Evolutionary conservation across 2,113 vertebrate genomes (phyloP), one percentile per base, ranked within the genome.

Genomic region (Melanocharis versteri): DNA sequence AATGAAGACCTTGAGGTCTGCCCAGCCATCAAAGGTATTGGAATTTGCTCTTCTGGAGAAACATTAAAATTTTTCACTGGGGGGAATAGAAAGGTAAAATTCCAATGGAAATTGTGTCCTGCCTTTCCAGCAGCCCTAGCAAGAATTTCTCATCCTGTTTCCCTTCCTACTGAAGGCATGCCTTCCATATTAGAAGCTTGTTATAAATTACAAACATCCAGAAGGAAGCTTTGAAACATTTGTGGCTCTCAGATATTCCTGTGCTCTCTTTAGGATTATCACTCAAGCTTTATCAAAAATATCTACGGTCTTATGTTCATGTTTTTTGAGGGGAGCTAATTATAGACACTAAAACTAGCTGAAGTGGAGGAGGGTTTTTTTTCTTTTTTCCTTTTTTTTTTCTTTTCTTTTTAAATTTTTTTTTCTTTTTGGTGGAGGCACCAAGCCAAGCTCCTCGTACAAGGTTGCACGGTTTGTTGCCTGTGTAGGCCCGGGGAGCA

Each of bases 381-480:
- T 16, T 7, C 6, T 6, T 20, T 13, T 42, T 24, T 3, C 8
- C 5, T 10, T 15, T 23, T 61, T 33, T 27, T 8, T 30, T 33
- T 15, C 3, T 4, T 7, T 35, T 15, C 3, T 11, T 23, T 45
- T 18, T 9, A n/a, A n/a, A n/a, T n/a, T n/a, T 19, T 10, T 58
- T 33, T 47, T 31, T 7, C 1, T 31, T 40, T 50, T 28, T 9
- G 2, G 1, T 28, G 28, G 37, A 86, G 92, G 92, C 92, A 70
- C 37, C 24, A 47, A 83, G 94, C 96, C 95, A 97, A 90, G 65
- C 82, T 90, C 71, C 70, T 92, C 68, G 47, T 83, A 35, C 35
- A 40, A 86, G 80, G 90, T 86, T 97, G 94, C 90, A 94, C 76
- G 92, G 90, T 93, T 93, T 93, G 83, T 94, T 89, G 95, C 92